Percentiles rank a stretch among this genome's conserved stretches.
Evolutionary conservation across 2,113 vertebrate species (phyloP).

Genomic region (Myotis brandtii): DNA sequence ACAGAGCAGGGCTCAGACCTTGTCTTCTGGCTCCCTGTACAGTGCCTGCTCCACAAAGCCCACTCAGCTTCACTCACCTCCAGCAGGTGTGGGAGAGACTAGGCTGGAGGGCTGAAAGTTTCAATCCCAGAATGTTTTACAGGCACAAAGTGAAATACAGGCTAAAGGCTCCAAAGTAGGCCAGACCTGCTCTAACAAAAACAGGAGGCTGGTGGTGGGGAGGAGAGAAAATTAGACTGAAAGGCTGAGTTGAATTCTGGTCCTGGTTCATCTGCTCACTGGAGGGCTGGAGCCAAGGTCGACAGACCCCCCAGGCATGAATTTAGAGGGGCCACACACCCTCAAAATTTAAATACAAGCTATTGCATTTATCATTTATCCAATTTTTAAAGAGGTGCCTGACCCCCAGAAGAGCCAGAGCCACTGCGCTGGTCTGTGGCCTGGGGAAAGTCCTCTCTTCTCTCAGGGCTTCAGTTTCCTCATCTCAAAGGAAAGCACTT

Average conservation of each 20-base stretch:
- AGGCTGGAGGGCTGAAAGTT: background rate
- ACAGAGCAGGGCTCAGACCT: background rate
- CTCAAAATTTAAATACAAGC: background rate
- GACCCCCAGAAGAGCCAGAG: background rate
- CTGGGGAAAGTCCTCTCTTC: background rate
- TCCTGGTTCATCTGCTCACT: background rate
- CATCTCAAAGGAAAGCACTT: background rate
- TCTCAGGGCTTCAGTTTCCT: background rate
- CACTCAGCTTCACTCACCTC: background rate
- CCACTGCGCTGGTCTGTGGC: background rate
- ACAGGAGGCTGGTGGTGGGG: conserved; percentile 40
- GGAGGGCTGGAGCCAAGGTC: background rate
- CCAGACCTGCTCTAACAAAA: conserved; percentile 53
- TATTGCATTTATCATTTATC: background rate
- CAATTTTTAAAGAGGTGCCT: background rate
- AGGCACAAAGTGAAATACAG: conserved; percentile 64
- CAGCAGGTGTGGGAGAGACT: background rate
- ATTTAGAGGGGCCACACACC: background rate
- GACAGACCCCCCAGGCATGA: background rate
- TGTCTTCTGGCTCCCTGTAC: background rate
- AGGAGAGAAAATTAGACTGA: conserved; percentile 38
- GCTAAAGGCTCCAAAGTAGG: conserved; percentile 78
- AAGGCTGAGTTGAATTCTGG: conserved; percentile 26
- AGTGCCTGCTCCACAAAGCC: background rate
- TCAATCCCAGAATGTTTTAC: conserved; percentile 44